Base-by-base conservation (phyloP, 2,797 vertebrate genomes). In the Falco peregrinus region DNA sequence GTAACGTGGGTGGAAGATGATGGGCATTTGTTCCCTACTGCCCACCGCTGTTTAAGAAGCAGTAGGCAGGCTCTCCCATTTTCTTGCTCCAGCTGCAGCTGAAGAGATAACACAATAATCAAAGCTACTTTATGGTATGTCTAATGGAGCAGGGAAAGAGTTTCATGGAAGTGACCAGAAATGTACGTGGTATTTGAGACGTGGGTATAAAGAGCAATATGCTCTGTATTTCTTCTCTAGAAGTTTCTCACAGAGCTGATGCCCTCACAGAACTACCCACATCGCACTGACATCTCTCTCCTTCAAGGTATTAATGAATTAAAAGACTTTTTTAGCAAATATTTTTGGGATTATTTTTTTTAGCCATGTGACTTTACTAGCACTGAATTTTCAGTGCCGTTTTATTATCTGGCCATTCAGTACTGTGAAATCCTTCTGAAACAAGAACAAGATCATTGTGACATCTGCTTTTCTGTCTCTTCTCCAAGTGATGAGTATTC, bases 161-260 rank as follows among this genome's bases (percentile, higher is more conserved):
- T 9, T 54, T n/a, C 45, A 47, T 0, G 15, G 37, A 29, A 63
- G 29, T 3, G n/a, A 47, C 41, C 65, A 53, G 31, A 19, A 53
- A 16, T 1, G 1, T 13, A 6, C 1, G 5, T 13, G 14, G 56
- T 33, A 8, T 17, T 21, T n/a, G 19, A 64, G 76, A 60, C 25
- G 15, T 21, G 10, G 33, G 28, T 25, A 56, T 15, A 17, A 43
- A 43, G 41, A 85, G 28, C 64, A 76, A 16, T 6, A 26, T 1
- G 13, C 16, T 47, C 45, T 10, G n/a, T 48, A 18, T 39, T 51
- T 35, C 50, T 39, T 33, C 37, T 39, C 63, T 61, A 75, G 11
- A 48, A 43, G 41, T 11, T 65, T 54, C 69, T 76, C n/a, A 31
- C 57, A 25, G 63, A 35, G 18, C n/a, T 68, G 37, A 63, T 10